phyloP scores from a whole-genome alignment of 2,113 vertebrate species.

The Vidua macroura region DNA sequence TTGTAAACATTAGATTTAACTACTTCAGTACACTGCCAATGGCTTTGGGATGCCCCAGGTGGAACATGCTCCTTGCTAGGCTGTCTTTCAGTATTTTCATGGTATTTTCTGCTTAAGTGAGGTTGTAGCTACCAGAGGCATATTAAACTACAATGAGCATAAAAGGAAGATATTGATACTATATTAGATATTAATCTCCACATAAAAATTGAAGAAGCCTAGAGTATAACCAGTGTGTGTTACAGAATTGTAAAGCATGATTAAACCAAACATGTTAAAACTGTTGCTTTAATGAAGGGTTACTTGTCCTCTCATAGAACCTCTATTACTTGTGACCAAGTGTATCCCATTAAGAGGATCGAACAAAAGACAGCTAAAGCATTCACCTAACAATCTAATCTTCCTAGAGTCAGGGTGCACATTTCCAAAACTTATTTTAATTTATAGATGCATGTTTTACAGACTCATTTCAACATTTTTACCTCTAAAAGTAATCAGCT shows the following conservation, averaged over 20 bases:
- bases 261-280: background rate
- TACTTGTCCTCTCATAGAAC: background rate
- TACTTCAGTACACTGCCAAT: background rate
- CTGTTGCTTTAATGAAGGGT: background rate
- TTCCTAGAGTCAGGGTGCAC: background rate
- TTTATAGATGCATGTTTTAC: background rate
- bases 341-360: background rate
- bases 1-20: background rate
- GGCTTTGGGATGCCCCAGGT: background rate
- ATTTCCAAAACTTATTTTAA: background rate
- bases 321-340: background rate
- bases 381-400: background rate
- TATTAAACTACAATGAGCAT: fast-evolving
- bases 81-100: background rate
- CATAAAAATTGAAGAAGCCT: background rate
- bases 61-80: background rate
- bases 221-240: background rate
- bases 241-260: background rate
- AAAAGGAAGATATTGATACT: fast-evolving
- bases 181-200: background rate
- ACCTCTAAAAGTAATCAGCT: background rate
- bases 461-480: background rate
- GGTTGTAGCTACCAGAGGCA: background rate
- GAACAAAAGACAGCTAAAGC: background rate
- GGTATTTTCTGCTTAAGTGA: background rate